These are phyloP conservation scores for Dasysyrphus tricinctus DNA, from an alignment of 2,888 invertebrate species.

Conservation along the genomic window DNA sequence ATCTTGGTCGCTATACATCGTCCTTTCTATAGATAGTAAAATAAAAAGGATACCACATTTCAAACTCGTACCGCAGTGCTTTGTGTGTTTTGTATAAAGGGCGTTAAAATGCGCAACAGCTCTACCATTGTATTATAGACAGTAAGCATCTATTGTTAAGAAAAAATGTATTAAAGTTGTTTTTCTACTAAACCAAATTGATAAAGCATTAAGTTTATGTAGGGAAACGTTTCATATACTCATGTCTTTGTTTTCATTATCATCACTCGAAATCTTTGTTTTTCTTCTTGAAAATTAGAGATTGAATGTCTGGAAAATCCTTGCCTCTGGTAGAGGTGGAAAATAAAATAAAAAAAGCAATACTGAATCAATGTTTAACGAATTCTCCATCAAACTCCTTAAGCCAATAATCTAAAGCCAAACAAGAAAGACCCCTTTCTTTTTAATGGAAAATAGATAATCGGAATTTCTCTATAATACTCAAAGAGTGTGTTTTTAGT, in stretches of 20 bases:
- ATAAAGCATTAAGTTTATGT: constrained; percentile 12
- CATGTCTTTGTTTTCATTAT: not conserved
- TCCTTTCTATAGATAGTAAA: not conserved
- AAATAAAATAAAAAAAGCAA: not conserved
- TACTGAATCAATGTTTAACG: constrained; percentile 2
- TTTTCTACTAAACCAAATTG: constrained; percentile 1
- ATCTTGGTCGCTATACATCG: not conserved
- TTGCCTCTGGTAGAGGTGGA: not conserved
- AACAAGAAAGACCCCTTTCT: not conserved
- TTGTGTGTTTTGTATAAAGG: constrained; percentile 21
- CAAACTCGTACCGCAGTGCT: not conserved
- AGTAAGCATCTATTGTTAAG: not conserved
- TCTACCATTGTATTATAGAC: not conserved
- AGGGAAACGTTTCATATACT: not conserved
- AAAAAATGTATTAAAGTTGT: not conserved
- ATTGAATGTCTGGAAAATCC: not conserved
- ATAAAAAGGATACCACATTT: constrained; percentile 4
- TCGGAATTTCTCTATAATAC: not conserved
- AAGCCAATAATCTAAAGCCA: constrained; percentile 5
- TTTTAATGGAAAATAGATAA: constrained; percentile 18
- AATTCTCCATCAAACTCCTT: not conserved
- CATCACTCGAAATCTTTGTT: not conserved
- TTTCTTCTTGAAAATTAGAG: not conserved
- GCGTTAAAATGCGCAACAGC: constrained; percentile 50
- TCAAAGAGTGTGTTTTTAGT: not conserved